Evolutionary conservation across 2,888 invertebrate species (phyloP), one percentile per base, ranked within the genome.

Genomic region (Caenorhabditis sp.): DNA sequence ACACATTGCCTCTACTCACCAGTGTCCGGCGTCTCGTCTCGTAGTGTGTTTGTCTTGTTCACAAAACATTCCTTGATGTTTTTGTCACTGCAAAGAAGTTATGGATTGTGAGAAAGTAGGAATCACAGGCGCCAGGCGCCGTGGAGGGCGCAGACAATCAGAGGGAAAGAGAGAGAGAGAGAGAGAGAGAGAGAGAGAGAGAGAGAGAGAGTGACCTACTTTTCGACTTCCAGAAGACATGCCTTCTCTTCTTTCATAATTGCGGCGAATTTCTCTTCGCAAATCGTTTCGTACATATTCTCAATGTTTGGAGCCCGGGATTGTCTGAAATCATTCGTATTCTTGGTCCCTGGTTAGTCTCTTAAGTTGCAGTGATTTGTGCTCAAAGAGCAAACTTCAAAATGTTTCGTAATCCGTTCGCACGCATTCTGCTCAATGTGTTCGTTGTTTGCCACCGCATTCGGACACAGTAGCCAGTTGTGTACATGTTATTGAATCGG

Each of bases 211-310:
- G 62, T 41, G 50, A 55, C 70, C 27, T 30, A 76, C 76, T 55
- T 70, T 22, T 76, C 86, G 13, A 82, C 63, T n/a, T 78, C 73
- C 27, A 78, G 24, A 24, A 85, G 74, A 35, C 86, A 86, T n/a
- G 62, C 66, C 27, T 72, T 63, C 52, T 85, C 81, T 41, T 80
- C 79, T 11, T 72, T 68, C 45, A 83, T 83, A 8, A 82, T 82
- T 6, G 74, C 66, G 26, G 70, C 48, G 37, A 85, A 82, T 30
- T 82, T 80, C 52, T 70, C 70, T 46, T 82, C 78, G 56, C 86
- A 86, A 11, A 86, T 74, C 48, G 74, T 83, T 17, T 83, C 81
- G 74, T 84, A 86, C 81, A 86, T 81, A 45, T 78, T 76, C 61
- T 85, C 79, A 24, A 86, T 72, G 45, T 84, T 82, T 8, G 80